phyloP scores from a whole-genome alignment of 2,113 vertebrate genomes.

The Periophthalmodon schlosseri region DNA sequence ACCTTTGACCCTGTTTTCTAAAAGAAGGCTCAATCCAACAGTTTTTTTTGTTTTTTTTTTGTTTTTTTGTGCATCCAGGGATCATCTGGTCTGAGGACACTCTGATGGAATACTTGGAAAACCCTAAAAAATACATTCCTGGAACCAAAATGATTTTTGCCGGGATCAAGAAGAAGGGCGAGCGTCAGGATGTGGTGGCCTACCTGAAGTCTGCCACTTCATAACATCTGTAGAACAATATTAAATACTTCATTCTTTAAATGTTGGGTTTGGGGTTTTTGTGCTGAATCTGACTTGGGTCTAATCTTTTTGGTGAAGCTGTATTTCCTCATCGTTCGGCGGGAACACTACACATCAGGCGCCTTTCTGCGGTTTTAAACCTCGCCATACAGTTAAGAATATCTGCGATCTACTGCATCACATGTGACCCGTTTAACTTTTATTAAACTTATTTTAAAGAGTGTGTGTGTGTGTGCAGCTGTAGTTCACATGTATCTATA shows the following conservation, averaged over 20 bases:
- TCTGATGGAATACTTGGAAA: conserved; percentile 86
- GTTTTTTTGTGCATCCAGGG: conserved; percentile 57
- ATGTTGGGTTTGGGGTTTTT: conserved; percentile 48
- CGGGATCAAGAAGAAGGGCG: conserved; percentile 88
- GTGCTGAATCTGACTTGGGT: not conserved
- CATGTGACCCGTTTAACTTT: not conserved
- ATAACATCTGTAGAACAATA: conserved; percentile 55
- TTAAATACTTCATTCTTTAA: conserved; percentile 53
- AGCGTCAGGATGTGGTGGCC: conserved; percentile 80
- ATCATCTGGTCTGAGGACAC: conserved; percentile 80
- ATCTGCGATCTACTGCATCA: not conserved
- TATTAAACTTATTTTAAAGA: not conserved
- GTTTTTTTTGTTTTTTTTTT: no score
- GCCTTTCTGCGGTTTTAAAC: not conserved
- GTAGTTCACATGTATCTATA: not conserved
- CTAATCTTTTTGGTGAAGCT: conserved; percentile 25
- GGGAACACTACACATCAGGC: not conserved
- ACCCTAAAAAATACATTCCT: conserved; percentile 89
- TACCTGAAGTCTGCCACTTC: conserved; percentile 85
- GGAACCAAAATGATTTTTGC: conserved; percentile 88
- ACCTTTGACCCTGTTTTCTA: no score
- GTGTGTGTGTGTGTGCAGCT: not conserved
- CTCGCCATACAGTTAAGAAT: not conserved
- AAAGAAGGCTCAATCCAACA: not conserved
- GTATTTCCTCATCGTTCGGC: not conserved